Evolutionary conservation across 2,888 invertebrate species (phyloP).

Genomic region (Ischnus inquisitorius): DNA sequence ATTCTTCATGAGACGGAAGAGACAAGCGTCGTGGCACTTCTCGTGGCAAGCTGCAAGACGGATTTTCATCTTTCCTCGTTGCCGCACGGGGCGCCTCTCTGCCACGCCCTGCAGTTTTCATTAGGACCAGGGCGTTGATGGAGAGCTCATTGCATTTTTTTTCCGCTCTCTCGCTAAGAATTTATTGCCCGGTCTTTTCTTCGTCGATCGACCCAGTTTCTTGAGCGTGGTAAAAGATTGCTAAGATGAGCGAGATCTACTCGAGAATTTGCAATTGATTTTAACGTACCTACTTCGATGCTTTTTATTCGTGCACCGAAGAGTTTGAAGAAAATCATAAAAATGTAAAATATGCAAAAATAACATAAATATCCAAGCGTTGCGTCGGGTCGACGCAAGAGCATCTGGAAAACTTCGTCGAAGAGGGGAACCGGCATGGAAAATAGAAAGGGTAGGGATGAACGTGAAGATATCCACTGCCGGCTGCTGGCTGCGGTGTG

Average conservation of each 20-base stretch:
- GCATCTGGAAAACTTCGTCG: slow-evolving; percentile 58
- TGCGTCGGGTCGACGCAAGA: slow-evolving; percentile 10
- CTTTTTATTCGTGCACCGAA: neutral
- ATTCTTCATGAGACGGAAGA: slow-evolving; percentile 52
- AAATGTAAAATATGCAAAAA: neutral
- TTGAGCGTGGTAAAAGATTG: neutral
- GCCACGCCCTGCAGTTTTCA: slow-evolving; percentile 75
- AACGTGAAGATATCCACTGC: slow-evolving; percentile 49
- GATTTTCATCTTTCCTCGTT: slow-evolving; percentile 29
- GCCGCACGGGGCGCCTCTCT: slow-evolving; percentile 9
- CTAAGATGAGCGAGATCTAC: neutral
- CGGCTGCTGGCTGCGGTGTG: slow-evolving; percentile 69
- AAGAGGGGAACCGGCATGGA: slow-evolving; percentile 1
- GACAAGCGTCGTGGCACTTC: slow-evolving; percentile 60
- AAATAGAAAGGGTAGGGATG: slow-evolving; percentile 37
- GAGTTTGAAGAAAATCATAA: neutral
- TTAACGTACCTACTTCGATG: neutral
- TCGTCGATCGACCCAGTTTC: slow-evolving; percentile 3
- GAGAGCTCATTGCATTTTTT: slow-evolving; percentile 65
- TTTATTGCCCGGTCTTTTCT: slow-evolving; percentile 7
- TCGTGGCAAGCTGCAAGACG: slow-evolving; percentile 60
- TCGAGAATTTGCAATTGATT: neutral
- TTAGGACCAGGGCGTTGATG: slow-evolving; percentile 71
- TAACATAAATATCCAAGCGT: neutral
- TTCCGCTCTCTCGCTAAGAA: slow-evolving; percentile 30